These are phyloP conservation scores for Scomber colias DNA, from an alignment of 2,113 vertebrate genomes.

Conservation along the genomic window DNA sequence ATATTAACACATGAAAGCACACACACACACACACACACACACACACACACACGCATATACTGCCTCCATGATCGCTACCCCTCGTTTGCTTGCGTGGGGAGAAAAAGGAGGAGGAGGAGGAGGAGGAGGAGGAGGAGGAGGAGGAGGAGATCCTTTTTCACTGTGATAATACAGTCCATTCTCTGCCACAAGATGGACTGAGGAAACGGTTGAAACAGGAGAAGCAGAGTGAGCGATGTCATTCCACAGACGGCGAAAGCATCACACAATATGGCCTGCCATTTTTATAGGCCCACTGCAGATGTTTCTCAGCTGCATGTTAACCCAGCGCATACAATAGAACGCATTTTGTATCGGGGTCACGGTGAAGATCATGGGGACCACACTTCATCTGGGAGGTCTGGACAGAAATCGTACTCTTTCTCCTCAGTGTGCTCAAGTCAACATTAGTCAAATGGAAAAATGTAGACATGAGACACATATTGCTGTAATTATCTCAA, in stretches of 20 bases:
- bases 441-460: slow-evolving; percentile 1
- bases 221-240: slow-evolving; percentile 68
- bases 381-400: slow-evolving; percentile 28
- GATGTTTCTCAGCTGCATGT: slow-evolving; percentile 65
- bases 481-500: not conserved
- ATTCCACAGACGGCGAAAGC: slow-evolving; percentile 67
- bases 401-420: not conserved
- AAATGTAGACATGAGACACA: not conserved
- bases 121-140: not conserved
- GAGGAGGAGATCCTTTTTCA: slow-evolving; percentile 73
- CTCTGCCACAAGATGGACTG: slow-evolving; percentile 59
- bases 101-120: slow-evolving; percentile 19
- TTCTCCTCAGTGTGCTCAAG: too few relatives aligned
- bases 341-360: slow-evolving; percentile 47
- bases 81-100: slow-evolving; percentile 60
- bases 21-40: slow-evolving; percentile 15
- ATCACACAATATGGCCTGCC: slow-evolving; percentile 41
- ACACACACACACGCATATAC: slow-evolving; percentile 3
- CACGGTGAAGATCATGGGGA: slow-evolving; percentile 22
- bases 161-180: slow-evolving; percentile 76
- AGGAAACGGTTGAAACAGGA: slow-evolving; percentile 72
- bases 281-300: slow-evolving; percentile 65
- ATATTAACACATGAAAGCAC: slow-evolving; percentile 38
- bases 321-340: slow-evolving; percentile 35
- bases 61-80: slow-evolving; percentile 58